Evolutionary conservation across 1,140 invertebrate species (phyloP).

Genomic region (Megalopta genalis): DNA sequence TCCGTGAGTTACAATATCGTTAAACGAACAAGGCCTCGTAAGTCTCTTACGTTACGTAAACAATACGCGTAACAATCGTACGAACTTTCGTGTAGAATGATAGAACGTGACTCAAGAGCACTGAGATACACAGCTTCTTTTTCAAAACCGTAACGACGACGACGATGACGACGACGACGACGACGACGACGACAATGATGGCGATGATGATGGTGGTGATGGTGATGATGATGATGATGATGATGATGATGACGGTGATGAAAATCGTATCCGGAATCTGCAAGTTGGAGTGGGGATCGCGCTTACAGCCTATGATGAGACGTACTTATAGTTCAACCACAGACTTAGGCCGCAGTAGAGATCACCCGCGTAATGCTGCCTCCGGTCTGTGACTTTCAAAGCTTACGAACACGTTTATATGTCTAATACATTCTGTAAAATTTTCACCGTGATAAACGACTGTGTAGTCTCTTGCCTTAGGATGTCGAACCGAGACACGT

Average conservation of each 20-base stretch:
- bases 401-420: no score
- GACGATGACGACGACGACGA: conserved; percentile 1
- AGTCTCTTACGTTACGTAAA: no score
- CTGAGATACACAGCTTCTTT: neutral
- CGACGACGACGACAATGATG: conserved; percentile 41
- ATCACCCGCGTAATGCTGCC: neutral
- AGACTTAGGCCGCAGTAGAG: neutral
- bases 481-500: no score
- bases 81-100: conserved; percentile 9
- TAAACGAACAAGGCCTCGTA: neutral
- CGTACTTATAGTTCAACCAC: conserved; percentile 31
- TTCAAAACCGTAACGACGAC: conserved; percentile 33
- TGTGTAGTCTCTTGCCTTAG: no score
- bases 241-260: conserved; percentile 33
- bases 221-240: conserved; percentile 17
- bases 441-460: no score
- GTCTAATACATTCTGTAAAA: no score
- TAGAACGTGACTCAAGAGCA: conserved; percentile 20
- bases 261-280: conserved; percentile 45
- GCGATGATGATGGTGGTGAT: neutral
- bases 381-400: neutral
- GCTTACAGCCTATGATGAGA: conserved; percentile 54
- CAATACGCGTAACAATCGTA: neutral
- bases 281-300: conserved; percentile 36
- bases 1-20: neutral